Percentiles rank a stretch among this genome's conserved stretches.
Conservation (phyloP, 2,113 vertebrate species). For the Jacana jacana region DNA sequence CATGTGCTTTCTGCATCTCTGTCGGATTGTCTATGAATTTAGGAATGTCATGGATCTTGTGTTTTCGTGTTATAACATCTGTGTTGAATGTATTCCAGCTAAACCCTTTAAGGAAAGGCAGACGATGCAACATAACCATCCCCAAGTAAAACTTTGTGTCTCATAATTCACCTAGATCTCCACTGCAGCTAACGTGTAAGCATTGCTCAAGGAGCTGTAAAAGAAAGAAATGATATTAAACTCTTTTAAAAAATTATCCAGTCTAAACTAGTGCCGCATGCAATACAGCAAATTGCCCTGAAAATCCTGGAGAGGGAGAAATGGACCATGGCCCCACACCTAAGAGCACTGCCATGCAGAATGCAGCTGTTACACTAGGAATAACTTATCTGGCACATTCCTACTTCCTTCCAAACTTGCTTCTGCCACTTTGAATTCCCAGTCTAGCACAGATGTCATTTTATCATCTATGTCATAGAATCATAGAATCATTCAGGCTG, state of each 20-base stretch:
- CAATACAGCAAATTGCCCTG: slow-evolving; percentile 16
- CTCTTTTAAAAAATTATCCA: slow-evolving; percentile 32
- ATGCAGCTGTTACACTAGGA: neutral
- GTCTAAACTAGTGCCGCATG: neutral
- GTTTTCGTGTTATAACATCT: neutral
- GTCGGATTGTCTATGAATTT: neutral
- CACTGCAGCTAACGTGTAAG: neutral
- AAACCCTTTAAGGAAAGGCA: neutral
- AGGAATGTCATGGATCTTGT: neutral
- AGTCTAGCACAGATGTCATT: neutral
- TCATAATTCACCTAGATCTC: neutral
- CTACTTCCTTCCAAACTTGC: neutral
- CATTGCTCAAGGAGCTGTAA: slow-evolving; percentile 29
- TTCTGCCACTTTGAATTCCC: neutral
- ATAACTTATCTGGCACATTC: neutral
- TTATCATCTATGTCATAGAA: neutral
- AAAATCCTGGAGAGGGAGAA: neutral
- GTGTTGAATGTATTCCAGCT: neutral
- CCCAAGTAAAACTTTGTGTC: neutral
- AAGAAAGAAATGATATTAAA: slow-evolving; percentile 23
- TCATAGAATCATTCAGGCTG: too few relatives aligned
- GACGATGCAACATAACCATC: neutral
- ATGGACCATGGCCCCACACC: neutral
- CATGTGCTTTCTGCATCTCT: neutral
- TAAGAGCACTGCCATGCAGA: neutral